phyloP scores from a whole-genome alignment of 35 echinoderm and acorn worm genomes.

The Heliocidaris tuberculata region DNA sequence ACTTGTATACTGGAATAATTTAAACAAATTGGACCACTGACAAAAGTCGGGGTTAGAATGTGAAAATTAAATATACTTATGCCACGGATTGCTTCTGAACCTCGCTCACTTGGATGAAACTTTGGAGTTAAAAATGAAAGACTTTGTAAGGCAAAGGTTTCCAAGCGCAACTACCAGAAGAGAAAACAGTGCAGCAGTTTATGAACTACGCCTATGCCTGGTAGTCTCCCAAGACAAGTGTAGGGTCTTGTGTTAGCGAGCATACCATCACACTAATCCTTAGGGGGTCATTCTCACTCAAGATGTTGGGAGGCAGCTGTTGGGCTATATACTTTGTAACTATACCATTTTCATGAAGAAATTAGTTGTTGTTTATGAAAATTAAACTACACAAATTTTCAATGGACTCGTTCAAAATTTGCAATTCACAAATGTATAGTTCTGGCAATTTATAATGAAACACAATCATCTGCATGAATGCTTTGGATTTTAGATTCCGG shows the following conservation, averaged over 20 bases:
- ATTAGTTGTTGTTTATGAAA: background rate
- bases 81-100: too few species aligned
- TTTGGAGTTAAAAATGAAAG: too few species aligned
- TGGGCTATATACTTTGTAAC: background rate
- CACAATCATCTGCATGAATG: background rate
- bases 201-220: too few species aligned
- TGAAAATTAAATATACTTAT: too few species aligned
- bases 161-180: too few species aligned
- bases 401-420: background rate
- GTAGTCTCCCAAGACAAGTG: too few species aligned
- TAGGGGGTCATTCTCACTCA: background rate
- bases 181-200: too few species aligned
- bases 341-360: background rate
- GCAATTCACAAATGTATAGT: background rate
- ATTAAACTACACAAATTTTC: background rate
- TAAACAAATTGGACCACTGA: too few species aligned
- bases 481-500: background rate
- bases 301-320: background rate
- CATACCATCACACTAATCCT: background rate
- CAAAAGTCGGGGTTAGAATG: too few species aligned
- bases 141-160: too few species aligned
- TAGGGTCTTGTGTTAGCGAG: background rate
- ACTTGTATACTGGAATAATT: too few species aligned
- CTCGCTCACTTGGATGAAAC: too few species aligned
- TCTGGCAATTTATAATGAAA: background rate